Percentiles rank a stretch among this genome's conserved stretches.
These are phyloP conservation scores for Bettongia penicillata DNA, from an alignment of 2,113 vertebrate genomes.

Conservation along the genomic window DNA sequence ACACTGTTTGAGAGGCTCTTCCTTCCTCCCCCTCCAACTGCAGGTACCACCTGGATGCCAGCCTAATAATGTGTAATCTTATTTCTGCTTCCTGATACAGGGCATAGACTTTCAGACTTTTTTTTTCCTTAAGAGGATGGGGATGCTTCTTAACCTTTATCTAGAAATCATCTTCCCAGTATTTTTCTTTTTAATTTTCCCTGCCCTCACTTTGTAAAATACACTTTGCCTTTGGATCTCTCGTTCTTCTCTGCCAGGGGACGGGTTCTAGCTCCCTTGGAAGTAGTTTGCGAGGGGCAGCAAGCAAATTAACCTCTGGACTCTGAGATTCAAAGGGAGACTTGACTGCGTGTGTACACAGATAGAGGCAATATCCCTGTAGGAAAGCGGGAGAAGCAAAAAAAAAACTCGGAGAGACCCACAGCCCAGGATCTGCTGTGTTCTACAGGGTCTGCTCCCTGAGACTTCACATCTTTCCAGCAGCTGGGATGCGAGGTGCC, in stretches of 20 bases:
- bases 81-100: neutral
- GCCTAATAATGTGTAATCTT: conserved; percentile 2
- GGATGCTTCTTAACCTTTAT: neutral
- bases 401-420: neutral
- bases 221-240: neutral
- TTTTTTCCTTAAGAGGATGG: neutral
- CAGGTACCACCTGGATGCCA: conserved; percentile 1
- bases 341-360: neutral
- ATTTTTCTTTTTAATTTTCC: neutral
- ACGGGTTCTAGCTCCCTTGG: neutral
- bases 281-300: neutral
- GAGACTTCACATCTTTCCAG: neutral
- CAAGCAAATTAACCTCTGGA: neutral
- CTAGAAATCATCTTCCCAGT: neutral
- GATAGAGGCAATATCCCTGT: neutral
- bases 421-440: neutral
- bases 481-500: neutral
- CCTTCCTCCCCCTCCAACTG: neutral
- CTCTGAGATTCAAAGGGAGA: neutral
- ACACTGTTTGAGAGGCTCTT: neutral
- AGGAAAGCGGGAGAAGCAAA: neutral
- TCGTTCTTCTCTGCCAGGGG: neutral
- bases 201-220: neutral
- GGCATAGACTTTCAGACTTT: neutral
- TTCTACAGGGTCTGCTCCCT: neutral